Percentiles rank a stretch among this genome's conserved stretches.
These are phyloP conservation scores for Acheta domesticus DNA, from an alignment of 2,888 invertebrate species.

Conservation along the genomic window DNA sequence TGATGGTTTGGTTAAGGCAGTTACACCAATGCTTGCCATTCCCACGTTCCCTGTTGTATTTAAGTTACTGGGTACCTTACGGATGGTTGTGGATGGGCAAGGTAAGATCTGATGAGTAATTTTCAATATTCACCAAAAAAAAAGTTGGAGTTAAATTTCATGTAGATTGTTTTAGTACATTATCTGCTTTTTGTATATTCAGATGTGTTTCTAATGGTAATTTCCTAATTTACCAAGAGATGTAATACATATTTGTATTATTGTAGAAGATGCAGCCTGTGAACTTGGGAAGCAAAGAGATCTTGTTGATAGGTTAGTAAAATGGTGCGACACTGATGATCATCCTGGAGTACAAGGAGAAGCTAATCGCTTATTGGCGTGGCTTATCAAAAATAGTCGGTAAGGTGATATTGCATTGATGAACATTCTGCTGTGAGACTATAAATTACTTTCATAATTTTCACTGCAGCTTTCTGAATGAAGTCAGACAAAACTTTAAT, in stretches of 20 bases:
- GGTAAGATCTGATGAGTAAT: constrained; percentile 50
- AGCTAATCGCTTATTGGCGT: constrained; percentile 73
- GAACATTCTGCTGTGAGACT: not conserved
- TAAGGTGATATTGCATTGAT: constrained; percentile 35
- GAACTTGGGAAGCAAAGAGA: constrained; percentile 60
- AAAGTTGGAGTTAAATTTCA: no score
- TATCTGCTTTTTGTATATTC: no score
- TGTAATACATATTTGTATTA: not conserved
- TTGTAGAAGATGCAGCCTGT: constrained; percentile 65
- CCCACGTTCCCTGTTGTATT: constrained; percentile 77
- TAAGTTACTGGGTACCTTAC: constrained; percentile 77
- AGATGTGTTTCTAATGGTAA: no score
- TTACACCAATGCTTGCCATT: constrained; percentile 65
- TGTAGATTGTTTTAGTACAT: no score
- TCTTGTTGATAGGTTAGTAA: constrained; percentile 64
- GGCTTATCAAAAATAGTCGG: constrained; percentile 69
- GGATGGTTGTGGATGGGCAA: constrained; percentile 84
- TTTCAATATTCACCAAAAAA: not conserved
- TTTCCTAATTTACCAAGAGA: no score
- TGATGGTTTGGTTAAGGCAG: constrained; percentile 68
- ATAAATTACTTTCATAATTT: not conserved
- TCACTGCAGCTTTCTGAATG: no score
- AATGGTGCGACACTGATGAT: constrained; percentile 74
- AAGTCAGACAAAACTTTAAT: no score
- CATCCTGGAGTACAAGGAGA: constrained; percentile 82